A percentile compares a stretch with the other conserved stretches of the same genome.
Evolutionary conservation across 2,888 invertebrate species (phyloP).

Genomic region (Drosophila aldrichi): DNA sequence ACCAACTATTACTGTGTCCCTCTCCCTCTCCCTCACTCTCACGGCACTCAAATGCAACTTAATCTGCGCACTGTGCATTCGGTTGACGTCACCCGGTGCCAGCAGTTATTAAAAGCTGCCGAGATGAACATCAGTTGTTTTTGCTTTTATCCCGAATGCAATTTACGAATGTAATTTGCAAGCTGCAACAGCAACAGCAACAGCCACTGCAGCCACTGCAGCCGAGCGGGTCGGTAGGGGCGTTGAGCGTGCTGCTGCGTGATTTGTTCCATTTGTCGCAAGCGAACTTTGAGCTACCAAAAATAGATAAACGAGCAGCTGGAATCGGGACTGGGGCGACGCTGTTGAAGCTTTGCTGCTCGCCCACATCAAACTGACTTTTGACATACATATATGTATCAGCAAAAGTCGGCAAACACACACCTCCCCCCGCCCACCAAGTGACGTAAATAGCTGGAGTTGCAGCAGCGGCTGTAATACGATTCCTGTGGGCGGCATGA

Average conservation of each 20-base stretch:
- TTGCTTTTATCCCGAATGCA: conserved; percentile 8
- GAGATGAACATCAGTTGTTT: conserved; percentile 3
- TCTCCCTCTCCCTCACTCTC: background rate
- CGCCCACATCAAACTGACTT: conserved; percentile 31
- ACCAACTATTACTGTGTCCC: conserved; percentile 2
- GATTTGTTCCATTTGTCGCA: conserved; percentile 19
- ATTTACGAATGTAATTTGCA: conserved; percentile 10
- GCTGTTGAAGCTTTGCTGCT: conserved; percentile 28
- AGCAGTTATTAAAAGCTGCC: conserved; percentile 11
- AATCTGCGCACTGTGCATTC: conserved; percentile 21
- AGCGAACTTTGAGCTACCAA: conserved; percentile 52
- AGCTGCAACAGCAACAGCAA: background rate
- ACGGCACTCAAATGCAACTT: conserved; percentile 55
- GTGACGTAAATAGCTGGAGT: conserved; percentile 38
- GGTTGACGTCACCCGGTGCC: conserved; percentile 5
- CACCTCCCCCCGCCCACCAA: background rate
- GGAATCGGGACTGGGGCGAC: background rate
- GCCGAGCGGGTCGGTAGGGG: background rate
- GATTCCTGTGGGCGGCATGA: conserved; percentile 8
- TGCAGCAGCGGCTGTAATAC: conserved; percentile 12
- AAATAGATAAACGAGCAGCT: conserved; percentile 44
- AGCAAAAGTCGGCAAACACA: conserved; percentile 12
- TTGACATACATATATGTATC: conserved; percentile 55
- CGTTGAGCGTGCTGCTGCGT: background rate
- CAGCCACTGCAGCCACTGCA: background rate